phyloP scores from a whole-genome alignment of 2,797 vertebrate species.

The Micropoecilia bifurca region DNA sequence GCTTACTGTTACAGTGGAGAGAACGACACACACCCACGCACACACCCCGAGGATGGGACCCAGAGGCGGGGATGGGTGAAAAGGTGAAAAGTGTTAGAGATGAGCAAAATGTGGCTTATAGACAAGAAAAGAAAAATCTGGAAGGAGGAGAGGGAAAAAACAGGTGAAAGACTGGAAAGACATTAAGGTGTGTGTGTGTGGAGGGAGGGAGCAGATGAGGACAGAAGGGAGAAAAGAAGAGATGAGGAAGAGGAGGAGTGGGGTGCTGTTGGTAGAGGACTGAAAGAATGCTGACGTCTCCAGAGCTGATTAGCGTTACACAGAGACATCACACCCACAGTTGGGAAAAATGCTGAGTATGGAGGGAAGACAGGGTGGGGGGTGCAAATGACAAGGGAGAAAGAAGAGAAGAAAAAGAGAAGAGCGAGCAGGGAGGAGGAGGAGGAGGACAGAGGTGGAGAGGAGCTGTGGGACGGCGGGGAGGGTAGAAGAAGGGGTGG shows the following conservation, averaged over 20 bases:
- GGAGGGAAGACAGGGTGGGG: constrained; percentile 57
- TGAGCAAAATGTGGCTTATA: constrained; percentile 33
- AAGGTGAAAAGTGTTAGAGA: constrained; percentile 34
- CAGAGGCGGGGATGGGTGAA: constrained; percentile 27
- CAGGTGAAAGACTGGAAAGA: constrained; percentile 22
- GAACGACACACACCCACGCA: constrained; percentile 44
- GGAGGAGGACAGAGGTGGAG: constrained; percentile 35
- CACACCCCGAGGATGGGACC: constrained; percentile 37
- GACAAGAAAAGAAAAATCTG: constrained; percentile 32
- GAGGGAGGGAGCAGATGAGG: constrained; percentile 26
- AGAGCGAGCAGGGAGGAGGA: constrained; percentile 36
- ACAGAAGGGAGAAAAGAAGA: constrained; percentile 26
- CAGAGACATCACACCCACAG: constrained; percentile 82
- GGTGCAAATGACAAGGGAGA: constrained; percentile 76
- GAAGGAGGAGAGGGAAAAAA: background rate
- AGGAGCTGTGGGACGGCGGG: constrained; percentile 37
- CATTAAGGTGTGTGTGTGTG: constrained; percentile 25
- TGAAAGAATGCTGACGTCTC: constrained; percentile 80
- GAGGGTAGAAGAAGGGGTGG: constrained; percentile 42
- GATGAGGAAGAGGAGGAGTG: background rate
- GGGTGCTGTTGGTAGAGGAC: constrained; percentile 41
- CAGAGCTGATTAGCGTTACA: constrained; percentile 81
- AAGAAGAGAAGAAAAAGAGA: constrained; percentile 66
- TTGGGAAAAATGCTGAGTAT: constrained; percentile 79
- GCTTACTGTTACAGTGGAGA: constrained; percentile 67